Base-by-base conservation (phyloP, 2,888 invertebrate genomes). In the Rhingia rostrata region DNA sequence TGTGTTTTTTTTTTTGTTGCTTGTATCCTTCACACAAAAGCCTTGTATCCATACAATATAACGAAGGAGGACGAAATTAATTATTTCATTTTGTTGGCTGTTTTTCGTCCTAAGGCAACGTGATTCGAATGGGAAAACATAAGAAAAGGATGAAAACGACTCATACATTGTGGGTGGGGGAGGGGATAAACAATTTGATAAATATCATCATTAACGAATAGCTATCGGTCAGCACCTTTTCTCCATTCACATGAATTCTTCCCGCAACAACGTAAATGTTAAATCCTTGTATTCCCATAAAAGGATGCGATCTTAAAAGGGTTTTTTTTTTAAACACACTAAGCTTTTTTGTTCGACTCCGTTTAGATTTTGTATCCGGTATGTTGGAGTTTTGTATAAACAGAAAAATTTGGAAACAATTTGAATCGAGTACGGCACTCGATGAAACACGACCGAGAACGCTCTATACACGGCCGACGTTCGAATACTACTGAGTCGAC, bases 191-290 rank as follows among this genome's bases (percentile, higher is more conserved):
- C 67, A 80, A 70, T 22, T 22, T 22, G 22, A 22, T 22, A 37
- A 51, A 4, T 30, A 73, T 61, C 35, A 61, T 78, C 37, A 66
- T 54, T 53, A 81, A 80, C 67, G n/a, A 3, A 35, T 3, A 12
- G 70, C 32, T 12, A 33, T 61, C 49, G 70, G 67, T 79, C 54
- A 74, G 79, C 84, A 84, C 84, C 84, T 84, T 84, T 84, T 84
- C 84, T 84, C 84, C 84, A 84, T 84, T 84, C 84, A 80, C 84
- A 84, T 79, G 80, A 75, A 84, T 80, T 80, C 70, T 80, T 80
- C 61, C 51, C 63, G 83, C 49, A 45, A 74, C 83, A 73, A 78
- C 54, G 77, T 78, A 14, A 74, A 58, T 79, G 63, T 74, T 79
- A 56, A 63, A 73, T 75, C 69, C 64, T 70, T 80, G 79, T 80